Base-by-base conservation (phyloP, 2,113 vertebrate genomes). In the Marcusenius ussheri region DNA sequence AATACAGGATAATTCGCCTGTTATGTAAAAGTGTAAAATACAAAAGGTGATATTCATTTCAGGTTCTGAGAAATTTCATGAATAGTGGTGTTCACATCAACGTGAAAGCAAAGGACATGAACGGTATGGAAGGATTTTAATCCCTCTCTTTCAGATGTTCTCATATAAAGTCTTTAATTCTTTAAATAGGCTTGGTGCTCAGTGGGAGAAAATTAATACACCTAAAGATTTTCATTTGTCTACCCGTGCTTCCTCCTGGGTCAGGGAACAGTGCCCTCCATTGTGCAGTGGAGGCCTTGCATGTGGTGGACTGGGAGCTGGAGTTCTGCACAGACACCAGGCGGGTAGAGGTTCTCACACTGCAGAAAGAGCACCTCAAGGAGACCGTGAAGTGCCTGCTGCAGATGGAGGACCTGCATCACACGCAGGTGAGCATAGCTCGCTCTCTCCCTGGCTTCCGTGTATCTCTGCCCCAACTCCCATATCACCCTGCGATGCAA, bases 41-140 rank as follows among this genome's bases (percentile, higher is more conserved):
- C 39, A 87, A 87, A 56, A 31, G 49, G 19, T 84, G 21, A 45
- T 1, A 5, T 21, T 88, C 89, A 9, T 90, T 86, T 24, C 42
- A 97, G 97, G 96, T 97, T 53, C 91, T 97, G 17, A 97, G 95
- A 91, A 80, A 0, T 53, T 90, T 91, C 10, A 96, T 96, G 93
- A 86, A 11, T 91, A 90, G 56, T 0, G 96, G 96, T 0, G 50
- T 95, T 56, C 42, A 92, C 17, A 89, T 97, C 27, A 94, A 97
- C 2, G 93, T 97, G 47, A 95, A 97, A 46, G 92, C 95, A 80
- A 92, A 92, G 0, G 97, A 97, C 92, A 91, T 91, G 24, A 93
- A 42, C 0, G 97, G 97, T 97, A 93, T 89, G 94, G 89, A 88
- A 3, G 49, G 13, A 5, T 42, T 58, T 15, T 4, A 5, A 5